phyloP scores from a whole-genome alignment of 2,888 invertebrate species.

The Brassicogethes aeneus region DNA sequence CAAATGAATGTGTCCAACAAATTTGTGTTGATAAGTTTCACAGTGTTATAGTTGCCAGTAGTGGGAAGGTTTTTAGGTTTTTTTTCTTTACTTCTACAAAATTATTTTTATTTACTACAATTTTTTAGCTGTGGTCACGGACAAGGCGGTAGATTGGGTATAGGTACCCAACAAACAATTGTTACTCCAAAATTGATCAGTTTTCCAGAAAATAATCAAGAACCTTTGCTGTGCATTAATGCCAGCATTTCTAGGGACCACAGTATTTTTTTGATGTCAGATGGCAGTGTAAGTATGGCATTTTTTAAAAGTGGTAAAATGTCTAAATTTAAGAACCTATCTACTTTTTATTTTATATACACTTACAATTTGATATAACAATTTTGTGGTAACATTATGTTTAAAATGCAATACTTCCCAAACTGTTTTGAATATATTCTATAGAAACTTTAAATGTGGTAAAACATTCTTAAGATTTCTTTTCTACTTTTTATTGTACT shows the following conservation, averaged over 20 bases:
- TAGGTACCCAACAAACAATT: slow-evolving; percentile 50
- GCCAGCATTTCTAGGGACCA: slow-evolving; percentile 59
- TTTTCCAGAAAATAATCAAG: slow-evolving; percentile 25
- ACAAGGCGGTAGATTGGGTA: slow-evolving; percentile 66
- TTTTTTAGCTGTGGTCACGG: slow-evolving; percentile 65
- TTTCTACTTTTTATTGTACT: too few relatives aligned
- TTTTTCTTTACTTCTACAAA: slow-evolving; percentile 12
- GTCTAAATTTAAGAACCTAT: too few relatives aligned
- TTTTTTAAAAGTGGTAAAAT: too few relatives aligned
- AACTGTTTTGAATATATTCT: too few relatives aligned
- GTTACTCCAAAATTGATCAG: slow-evolving; percentile 45
- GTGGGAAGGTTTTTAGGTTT: slow-evolving; percentile 47
- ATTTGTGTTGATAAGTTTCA: slow-evolving; percentile 71
- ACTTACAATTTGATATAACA: too few relatives aligned
- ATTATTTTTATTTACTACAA: not conserved
- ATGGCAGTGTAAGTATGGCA: slow-evolving; percentile 47
- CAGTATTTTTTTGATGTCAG: slow-evolving; percentile 54
- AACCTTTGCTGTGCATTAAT: slow-evolving; percentile 30
- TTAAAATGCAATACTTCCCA: too few relatives aligned
- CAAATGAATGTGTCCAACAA: slow-evolving; percentile 40
- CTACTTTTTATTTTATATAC: too few relatives aligned
- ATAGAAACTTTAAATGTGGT: too few relatives aligned
- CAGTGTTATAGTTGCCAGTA: slow-evolving; percentile 54
- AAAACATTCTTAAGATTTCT: too few relatives aligned
- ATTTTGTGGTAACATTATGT: too few relatives aligned